Conservation (phyloP, 2,797 vertebrate species). For the Paedocypris micromegethes region DNA sequence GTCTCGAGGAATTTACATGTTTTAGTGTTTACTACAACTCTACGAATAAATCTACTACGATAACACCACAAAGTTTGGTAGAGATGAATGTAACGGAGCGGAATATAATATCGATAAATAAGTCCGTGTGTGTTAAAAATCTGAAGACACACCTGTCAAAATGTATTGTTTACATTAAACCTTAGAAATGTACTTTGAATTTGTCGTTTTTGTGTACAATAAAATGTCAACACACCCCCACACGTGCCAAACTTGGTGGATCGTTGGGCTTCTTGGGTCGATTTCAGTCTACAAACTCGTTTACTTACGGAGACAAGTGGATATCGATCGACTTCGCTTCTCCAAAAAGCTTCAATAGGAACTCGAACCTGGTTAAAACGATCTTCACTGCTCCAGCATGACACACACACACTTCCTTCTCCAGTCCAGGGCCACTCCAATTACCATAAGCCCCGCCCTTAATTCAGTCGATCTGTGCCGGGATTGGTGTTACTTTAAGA, state of each 20-base stretch:
- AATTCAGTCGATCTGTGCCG: not conserved
- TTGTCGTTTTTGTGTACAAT: not conserved
- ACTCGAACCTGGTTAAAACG: not conserved
- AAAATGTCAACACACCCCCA: not conserved
- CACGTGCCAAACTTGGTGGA: not conserved
- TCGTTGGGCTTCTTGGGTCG: not conserved
- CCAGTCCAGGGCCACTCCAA: not conserved
- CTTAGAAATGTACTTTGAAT: not conserved
- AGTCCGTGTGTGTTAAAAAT: too few species aligned
- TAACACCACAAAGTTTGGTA: too few species aligned
- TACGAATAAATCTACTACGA: too few species aligned
- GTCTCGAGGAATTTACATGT: too few species aligned
- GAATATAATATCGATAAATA: too few species aligned
- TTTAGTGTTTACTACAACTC: too few species aligned
- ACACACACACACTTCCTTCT: constrained; percentile 14
- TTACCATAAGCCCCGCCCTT: not conserved
- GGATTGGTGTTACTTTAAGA: not conserved
- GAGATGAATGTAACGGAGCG: too few species aligned
- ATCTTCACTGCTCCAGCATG: constrained; percentile 10
- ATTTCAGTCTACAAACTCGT: not conserved
- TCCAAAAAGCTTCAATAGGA: constrained; percentile 6
- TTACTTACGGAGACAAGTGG: constrained; percentile 40
- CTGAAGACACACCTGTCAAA: too few species aligned
- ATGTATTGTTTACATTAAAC: too few species aligned
- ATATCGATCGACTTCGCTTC: constrained; percentile 1